Conservation (phyloP, 2,113 vertebrate genomes). For the Arvicanthis niloticus region DNA sequence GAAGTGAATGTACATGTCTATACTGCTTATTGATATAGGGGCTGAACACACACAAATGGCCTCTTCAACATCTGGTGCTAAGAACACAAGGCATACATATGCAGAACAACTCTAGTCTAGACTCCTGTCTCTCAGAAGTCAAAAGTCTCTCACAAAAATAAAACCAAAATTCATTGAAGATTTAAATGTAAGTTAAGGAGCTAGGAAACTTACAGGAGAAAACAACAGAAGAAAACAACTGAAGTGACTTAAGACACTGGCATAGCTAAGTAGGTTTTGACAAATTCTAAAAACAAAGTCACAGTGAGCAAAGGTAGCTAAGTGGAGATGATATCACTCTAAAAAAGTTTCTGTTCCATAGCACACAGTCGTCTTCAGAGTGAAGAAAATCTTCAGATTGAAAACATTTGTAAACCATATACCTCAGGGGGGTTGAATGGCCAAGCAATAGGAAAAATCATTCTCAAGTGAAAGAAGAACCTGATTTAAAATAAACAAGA, state of each 20-base stretch:
- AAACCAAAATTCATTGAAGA: not conserved
- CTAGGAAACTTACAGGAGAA: not conserved
- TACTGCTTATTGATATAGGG: not conserved
- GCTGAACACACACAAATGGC: not conserved
- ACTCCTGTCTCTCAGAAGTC: not conserved
- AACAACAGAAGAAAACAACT: not conserved
- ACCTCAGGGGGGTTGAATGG: not conserved
- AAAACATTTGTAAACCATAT: not conserved
- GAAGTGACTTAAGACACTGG: not conserved
- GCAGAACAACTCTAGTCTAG: not conserved
- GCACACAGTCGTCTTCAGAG: not conserved
- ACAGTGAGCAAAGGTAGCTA: not conserved
- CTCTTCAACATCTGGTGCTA: not conserved
- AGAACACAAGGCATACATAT: not conserved
- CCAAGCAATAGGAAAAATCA: not conserved
- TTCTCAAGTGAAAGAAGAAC: not conserved
- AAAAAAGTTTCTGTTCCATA: not conserved
- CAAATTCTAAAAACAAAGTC: not conserved
- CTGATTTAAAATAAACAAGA: not conserved
- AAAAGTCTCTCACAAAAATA: not conserved
- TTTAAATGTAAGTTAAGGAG: not conserved
- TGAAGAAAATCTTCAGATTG: not conserved
- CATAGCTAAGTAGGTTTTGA: not conserved
- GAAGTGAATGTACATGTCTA: not conserved
- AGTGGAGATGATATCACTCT: not conserved